These are phyloP conservation scores for Incurvaria masculella DNA, from an alignment of 2,888 invertebrate species.

Conservation along the genomic window DNA sequence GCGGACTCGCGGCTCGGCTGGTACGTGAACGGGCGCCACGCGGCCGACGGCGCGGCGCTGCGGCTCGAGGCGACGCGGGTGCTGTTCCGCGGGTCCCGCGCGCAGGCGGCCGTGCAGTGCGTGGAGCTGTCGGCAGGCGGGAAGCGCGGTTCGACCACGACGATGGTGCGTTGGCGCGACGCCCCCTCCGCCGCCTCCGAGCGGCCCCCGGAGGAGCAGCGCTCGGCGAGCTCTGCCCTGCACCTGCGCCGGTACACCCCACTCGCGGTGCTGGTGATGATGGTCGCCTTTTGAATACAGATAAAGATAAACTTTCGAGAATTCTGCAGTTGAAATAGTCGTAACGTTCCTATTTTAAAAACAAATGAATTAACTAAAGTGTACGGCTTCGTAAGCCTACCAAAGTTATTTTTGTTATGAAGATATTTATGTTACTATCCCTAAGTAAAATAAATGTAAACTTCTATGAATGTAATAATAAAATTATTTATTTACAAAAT, in stretches of 20 bases:
- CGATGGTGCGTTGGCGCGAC: conserved; percentile 32
- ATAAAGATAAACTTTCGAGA: too few species aligned
- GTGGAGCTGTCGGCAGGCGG: conserved; percentile 48
- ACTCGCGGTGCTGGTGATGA: conserved; percentile 9
- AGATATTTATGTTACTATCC: too few species aligned
- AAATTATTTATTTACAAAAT: too few species aligned
- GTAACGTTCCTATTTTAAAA: too few species aligned
- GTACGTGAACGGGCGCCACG: conserved; percentile 40
- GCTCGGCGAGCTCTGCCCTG: conserved; percentile 17
- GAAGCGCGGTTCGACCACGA: conserved; percentile 33
- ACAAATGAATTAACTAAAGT: too few species aligned
- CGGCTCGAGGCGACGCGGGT: conserved; percentile 27
- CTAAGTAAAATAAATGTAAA: too few species aligned
- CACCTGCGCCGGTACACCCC: conserved; percentile 9
- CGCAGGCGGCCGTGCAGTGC: conserved; percentile 49
- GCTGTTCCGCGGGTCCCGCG: conserved; percentile 40
- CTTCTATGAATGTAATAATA: too few species aligned
- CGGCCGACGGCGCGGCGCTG: conserved; percentile 28
- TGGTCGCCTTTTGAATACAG: too few species aligned
- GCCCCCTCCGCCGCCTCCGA: conserved; percentile 19
- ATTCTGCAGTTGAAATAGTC: too few species aligned
- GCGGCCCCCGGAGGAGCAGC: conserved; percentile 21
- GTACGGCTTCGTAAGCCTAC: too few species aligned
- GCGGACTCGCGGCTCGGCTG: conserved; percentile 36
- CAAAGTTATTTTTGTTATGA: too few species aligned